Conservation (phyloP, 2,113 vertebrate genomes). For the Cranoglanis bouderius region DNA sequence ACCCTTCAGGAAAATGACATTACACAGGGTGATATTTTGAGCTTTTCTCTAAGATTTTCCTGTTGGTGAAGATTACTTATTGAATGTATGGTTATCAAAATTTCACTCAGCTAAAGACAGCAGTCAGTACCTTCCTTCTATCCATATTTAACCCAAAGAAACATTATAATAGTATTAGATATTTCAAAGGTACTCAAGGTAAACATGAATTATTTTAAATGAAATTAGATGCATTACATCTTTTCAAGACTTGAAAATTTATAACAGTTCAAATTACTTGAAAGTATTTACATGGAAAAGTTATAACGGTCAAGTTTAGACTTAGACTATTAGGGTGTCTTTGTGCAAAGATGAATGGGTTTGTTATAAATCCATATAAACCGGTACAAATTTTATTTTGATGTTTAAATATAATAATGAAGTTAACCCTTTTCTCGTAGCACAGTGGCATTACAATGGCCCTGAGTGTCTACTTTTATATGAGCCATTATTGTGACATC, state of each 20-base stretch:
- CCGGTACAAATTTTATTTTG: neutral
- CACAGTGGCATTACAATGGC: no score
- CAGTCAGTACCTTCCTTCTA: neutral
- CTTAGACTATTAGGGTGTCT: neutral
- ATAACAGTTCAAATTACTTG: neutral
- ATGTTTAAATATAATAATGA: neutral
- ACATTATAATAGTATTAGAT: neutral
- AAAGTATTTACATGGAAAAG: neutral
- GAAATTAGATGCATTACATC: neutral
- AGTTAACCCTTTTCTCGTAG: no score
- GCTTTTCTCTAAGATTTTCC: neutral
- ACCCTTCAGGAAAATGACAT: neutral
- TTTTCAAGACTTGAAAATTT: neutral
- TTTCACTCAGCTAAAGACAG: neutral
- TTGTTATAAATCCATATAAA: neutral
- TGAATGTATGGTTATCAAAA: neutral
- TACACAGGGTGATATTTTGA: neutral
- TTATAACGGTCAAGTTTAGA: neutral
- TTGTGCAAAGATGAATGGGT: neutral
- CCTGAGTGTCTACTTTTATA: no score
- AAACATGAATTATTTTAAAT: neutral
- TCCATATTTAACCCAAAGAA: neutral
- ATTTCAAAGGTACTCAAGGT: neutral
- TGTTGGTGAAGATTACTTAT: neutral
- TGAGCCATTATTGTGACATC: no score